Conservation (phyloP, 2,797 vertebrate genomes). For the Malurus splendens region DNA sequence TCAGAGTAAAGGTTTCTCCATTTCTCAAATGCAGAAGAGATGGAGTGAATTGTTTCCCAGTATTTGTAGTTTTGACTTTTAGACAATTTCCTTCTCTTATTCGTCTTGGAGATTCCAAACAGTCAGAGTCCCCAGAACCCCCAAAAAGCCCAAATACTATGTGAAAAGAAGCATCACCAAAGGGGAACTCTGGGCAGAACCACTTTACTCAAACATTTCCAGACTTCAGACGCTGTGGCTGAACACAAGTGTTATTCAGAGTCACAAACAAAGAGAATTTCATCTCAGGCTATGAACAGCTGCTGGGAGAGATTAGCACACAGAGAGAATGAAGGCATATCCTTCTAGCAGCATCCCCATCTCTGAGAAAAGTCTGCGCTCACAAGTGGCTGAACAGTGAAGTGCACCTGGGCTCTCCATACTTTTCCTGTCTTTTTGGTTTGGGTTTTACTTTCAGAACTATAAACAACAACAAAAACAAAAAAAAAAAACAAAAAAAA, state of each 20-base stretch:
- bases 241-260: conserved; percentile 46
- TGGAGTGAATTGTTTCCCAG: not conserved
- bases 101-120: not conserved
- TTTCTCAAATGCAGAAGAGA: not conserved
- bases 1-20: not conserved
- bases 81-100: not conserved
- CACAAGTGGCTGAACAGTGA: not conserved
- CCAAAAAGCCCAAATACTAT: not conserved
- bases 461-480: not conserved
- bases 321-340: not conserved
- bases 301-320: conserved; percentile 1
- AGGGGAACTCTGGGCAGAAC: not conserved
- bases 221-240: not conserved
- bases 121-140: not conserved
- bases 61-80: not conserved
- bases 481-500: not conserved
- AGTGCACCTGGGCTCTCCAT: not conserved
- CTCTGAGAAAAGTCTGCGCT: not conserved
- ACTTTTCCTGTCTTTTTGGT: not conserved
- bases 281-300: conserved; percentile 1
- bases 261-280: conserved; percentile 48
- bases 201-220: not conserved
- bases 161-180: not conserved
- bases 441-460: not conserved
- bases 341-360: not conserved